These are phyloP conservation scores for Parnassius apollo DNA, from an alignment of 2,888 invertebrate genomes.

Conservation along the genomic window DNA sequence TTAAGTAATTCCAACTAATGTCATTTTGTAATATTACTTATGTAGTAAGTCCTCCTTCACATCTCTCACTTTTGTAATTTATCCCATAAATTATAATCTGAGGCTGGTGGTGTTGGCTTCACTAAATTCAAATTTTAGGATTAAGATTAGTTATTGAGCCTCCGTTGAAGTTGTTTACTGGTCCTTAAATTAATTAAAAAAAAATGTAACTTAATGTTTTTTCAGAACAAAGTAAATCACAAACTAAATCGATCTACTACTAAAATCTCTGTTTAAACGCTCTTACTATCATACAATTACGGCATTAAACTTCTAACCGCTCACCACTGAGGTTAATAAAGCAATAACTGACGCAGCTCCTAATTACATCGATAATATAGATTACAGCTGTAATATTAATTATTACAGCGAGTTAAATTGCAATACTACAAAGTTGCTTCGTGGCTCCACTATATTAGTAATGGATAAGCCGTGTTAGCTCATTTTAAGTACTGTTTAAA, in stretches of 20 bases:
- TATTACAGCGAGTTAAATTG: slow-evolving; percentile 21
- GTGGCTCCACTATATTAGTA: slow-evolving; percentile 6
- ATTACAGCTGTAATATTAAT: slow-evolving; percentile 38
- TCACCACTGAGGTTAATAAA: slow-evolving; percentile 37
- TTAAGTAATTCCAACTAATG: no score
- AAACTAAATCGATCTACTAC: neutral
- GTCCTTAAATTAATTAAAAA: no score
- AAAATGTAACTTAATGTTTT: neutral
- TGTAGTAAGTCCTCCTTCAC: no score
- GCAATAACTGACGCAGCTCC: slow-evolving; percentile 31
- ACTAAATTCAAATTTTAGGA: no score
- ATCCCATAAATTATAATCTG: no score
- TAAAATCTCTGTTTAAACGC: neutral
- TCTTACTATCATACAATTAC: slow-evolving; percentile 11
- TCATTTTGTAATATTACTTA: no score
- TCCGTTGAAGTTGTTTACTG: no score
- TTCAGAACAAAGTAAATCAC: neutral
- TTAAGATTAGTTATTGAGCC: no score
- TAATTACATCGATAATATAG: slow-evolving; percentile 42
- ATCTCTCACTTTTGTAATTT: no score
- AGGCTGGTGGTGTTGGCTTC: no score
- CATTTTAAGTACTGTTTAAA: neutral
- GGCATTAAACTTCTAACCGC: slow-evolving; percentile 16
- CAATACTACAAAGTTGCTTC: slow-evolving; percentile 17
- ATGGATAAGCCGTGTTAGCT: slow-evolving; percentile 10